Evolutionary conservation across 1,140 invertebrate species (phyloP).

Genomic region (Centruroides vittatus): DNA sequence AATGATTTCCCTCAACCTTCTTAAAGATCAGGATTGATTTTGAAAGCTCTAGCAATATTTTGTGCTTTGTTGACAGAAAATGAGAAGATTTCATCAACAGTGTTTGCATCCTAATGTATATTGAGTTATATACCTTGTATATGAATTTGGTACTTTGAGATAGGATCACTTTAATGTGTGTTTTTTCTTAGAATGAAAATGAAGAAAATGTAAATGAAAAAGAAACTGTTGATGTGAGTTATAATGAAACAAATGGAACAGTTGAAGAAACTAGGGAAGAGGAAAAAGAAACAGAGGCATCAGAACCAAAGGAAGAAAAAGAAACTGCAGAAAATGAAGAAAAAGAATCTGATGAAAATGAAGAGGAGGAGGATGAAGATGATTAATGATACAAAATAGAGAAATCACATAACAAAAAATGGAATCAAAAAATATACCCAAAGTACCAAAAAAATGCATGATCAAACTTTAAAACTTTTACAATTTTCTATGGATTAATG

Average conservation of each 20-base stretch:
- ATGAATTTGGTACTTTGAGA: background rate
- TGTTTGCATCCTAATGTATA: too few relatives aligned
- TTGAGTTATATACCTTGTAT: too few relatives aligned
- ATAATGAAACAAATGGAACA: slow-evolving; percentile 14
- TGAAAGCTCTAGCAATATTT: too few relatives aligned
- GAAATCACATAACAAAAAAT: too few relatives aligned
- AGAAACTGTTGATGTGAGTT: slow-evolving; percentile 6
- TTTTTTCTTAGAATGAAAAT: background rate
- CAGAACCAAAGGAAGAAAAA: slow-evolving; percentile 20
- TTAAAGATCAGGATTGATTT: too few relatives aligned
- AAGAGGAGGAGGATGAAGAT: slow-evolving; percentile 10
- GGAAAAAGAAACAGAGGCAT: slow-evolving; percentile 2
- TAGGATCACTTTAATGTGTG: background rate
- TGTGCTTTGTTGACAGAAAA: too few relatives aligned
- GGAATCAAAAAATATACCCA: too few relatives aligned
- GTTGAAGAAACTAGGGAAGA: slow-evolving; percentile 22
- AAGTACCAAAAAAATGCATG: too few relatives aligned
- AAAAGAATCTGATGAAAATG: background rate
- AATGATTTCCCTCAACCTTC: too few relatives aligned
- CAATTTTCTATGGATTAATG: too few relatives aligned
- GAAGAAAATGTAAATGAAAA: slow-evolving; percentile 13
- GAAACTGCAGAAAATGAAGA: slow-evolving; percentile 18
- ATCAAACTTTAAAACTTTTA: too few relatives aligned
- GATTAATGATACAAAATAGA: background rate
- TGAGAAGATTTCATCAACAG: too few relatives aligned